A percentile compares a stretch with the other conserved stretches of the same genome.
Conservation (phyloP, 92 coral and sea anemone species). For the Plumapathes pennacea region DNA sequence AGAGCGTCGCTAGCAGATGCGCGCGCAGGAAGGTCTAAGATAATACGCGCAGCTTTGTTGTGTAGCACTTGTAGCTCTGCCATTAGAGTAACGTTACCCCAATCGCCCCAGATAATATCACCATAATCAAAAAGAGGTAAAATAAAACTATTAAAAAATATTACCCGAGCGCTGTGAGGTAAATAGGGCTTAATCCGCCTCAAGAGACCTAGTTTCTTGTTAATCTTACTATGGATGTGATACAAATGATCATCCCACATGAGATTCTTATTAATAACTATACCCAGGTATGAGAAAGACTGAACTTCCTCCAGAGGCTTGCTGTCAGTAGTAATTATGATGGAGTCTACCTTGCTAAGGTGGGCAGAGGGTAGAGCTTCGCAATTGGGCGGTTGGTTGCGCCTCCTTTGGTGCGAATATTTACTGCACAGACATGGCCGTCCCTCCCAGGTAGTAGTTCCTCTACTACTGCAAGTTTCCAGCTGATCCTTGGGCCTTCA, state of each 20-base stretch:
- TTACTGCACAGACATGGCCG: slow-evolving; percentile 30
- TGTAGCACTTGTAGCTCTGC: slow-evolving; percentile 20
- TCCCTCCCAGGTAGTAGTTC: slow-evolving; percentile 17
- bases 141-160: too few species aligned
- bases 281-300: too few species aligned
- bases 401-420: slow-evolving; percentile 18
- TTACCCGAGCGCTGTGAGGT: too few species aligned
- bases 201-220: too few species aligned
- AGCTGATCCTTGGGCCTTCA: slow-evolving; percentile 8
- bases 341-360: too few species aligned
- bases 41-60: slow-evolving; percentile 24
- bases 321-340: too few species aligned
- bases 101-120: slow-evolving; percentile 9
- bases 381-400: slow-evolving; percentile 20
- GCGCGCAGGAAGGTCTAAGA: slow-evolving; percentile 26
- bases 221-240: too few species aligned
- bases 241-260: too few species aligned
- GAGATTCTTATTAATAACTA: too few species aligned
- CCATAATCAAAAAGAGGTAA: too few species aligned
- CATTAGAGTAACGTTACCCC: slow-evolving; percentile 9
- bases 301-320: too few species aligned
- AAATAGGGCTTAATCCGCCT: too few species aligned
- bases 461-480: slow-evolving; percentile 30
- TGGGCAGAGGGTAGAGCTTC: slow-evolving; percentile 29
- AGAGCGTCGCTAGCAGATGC: slow-evolving; percentile 33